Base-by-base conservation (phyloP, 2,888 invertebrate genomes). In the Eurytoma adleriae region DNA sequence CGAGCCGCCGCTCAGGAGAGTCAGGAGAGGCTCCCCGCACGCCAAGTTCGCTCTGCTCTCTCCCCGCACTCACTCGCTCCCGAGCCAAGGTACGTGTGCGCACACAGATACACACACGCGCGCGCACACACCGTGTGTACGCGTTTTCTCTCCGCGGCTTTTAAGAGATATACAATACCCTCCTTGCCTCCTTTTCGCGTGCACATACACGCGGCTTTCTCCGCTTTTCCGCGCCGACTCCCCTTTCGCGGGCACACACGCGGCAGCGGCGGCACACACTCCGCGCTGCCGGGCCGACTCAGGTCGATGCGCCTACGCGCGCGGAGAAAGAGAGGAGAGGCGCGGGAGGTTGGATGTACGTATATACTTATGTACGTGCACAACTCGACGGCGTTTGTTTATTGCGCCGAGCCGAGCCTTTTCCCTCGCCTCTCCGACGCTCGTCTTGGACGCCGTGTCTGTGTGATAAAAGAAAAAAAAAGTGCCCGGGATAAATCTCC, bases 1-100 rank as follows among this genome's bases (percentile, higher is more conserved):
- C 89, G 90, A 90, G 90, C 88, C 81, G 85, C 85, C 85, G 90
- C 88, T 89, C 87, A 88, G 89, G 87, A 89, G 89, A 89, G 89
- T 87, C 84, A 87, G 86, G 84, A n/a, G 52, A 16, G 16, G 87
- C 85, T 88, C 84, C 86, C 86, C 86, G 88, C 85, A 86, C 87
- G 87, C 86, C 84, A 87, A 89, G 89, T 12, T 12, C 20, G 12
- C 61, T 12, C 27, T 16, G 16, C 20, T 27, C 68, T 48, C 30
- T 18, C 27, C 62, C 30, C 61, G 13, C 61, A 7, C 13, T 30
- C 62, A n/a, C 54, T 54, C 54, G 54, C 54, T n/a, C 54, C 54
- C n/a, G 16, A 54, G 54, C n/a, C 54, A 54, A n/a, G 16, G 54
- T 30, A 18, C 54, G 16, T 27, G 61, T 57, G 61, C 27, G 24